Conservation (phyloP, 2,888 invertebrate genomes). For the Phytoseiulus persimilis region DNA sequence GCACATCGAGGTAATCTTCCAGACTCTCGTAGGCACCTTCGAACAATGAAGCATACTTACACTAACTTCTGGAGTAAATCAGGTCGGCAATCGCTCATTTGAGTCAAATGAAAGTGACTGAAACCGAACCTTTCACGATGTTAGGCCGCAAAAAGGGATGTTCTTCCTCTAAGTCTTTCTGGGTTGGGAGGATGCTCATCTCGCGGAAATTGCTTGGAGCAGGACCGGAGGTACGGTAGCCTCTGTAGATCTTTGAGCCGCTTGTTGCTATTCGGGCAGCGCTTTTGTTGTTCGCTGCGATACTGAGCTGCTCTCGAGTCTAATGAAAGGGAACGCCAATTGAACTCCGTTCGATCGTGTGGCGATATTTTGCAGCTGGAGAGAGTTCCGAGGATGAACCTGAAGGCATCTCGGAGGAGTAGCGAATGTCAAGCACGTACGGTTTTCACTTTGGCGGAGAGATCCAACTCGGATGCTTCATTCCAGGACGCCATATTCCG, state of each 20-base stretch:
- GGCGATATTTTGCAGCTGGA: not conserved
- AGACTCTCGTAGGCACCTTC: slow-evolving; percentile 59
- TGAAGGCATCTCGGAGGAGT: not conserved
- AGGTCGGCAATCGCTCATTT: too few species aligned
- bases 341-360: not conserved
- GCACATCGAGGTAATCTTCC: slow-evolving; percentile 66
- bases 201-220: slow-evolving; percentile 37
- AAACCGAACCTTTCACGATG: slow-evolving; percentile 49
- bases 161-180: slow-evolving; percentile 48
- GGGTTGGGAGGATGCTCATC: slow-evolving; percentile 34
- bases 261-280: not conserved
- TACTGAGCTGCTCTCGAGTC: not conserved
- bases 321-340: not conserved
- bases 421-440: not conserved
- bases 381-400: not conserved
- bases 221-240: not conserved
- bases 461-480: not conserved
- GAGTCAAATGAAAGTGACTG: not conserved
- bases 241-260: not conserved
- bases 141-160: slow-evolving; percentile 56
- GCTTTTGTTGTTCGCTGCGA: not conserved
- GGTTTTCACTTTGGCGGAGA: not conserved
- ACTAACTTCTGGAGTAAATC: too few species aligned
- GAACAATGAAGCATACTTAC: too few species aligned
- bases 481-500: not conserved